Base-by-base conservation (phyloP, 2,797 vertebrate species). In the Anableps anableps region DNA sequence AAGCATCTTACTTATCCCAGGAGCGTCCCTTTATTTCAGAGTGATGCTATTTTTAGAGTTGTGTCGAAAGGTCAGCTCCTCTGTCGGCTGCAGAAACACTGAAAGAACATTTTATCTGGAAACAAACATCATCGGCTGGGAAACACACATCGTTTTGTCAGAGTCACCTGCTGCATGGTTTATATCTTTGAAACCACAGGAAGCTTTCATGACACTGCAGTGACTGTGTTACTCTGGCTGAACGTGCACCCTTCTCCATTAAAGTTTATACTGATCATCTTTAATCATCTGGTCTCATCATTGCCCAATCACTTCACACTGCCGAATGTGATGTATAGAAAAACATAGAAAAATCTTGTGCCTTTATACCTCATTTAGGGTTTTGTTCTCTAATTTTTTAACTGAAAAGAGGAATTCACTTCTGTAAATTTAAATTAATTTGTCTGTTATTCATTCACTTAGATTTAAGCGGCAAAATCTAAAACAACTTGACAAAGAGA, bases 31-130 rank as follows among this genome's bases (percentile, higher is more conserved):
- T 93, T 85, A 85, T 91, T 90, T 89, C 85, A 80, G 73, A 70
- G 45, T 19, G 74, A 17, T 77, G 82, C 91, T 95, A 94, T 94
- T 94, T 94, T 94, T 94, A 93, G 93, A 80, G 72, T 64, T 2
- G 75, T 91, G 92, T 89, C 86, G 70, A 95, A 95, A 95, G 94
- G 95, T 95, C 94, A 94, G 60, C 85, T 90, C 84, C 83, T 88
- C 85, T 36, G 79, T 85, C 48, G 51, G 80, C 82, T 76, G 71
- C 82, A 89, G 88, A 83, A 89, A 90, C 86, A 89, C 45, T 51
- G 78, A 83, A 88, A 88, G 81, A 55, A 87, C 21, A n/a, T 82
- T 92, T 89, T 73, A 85, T 85, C 80, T 70, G 83, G 76, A 75
- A 82, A 74, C 45, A 74, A 5, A 41, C 78, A 16, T 34, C 78